phyloP scores from a whole-genome alignment of 2,113 vertebrate species.

The Pterocles burchelli region DNA sequence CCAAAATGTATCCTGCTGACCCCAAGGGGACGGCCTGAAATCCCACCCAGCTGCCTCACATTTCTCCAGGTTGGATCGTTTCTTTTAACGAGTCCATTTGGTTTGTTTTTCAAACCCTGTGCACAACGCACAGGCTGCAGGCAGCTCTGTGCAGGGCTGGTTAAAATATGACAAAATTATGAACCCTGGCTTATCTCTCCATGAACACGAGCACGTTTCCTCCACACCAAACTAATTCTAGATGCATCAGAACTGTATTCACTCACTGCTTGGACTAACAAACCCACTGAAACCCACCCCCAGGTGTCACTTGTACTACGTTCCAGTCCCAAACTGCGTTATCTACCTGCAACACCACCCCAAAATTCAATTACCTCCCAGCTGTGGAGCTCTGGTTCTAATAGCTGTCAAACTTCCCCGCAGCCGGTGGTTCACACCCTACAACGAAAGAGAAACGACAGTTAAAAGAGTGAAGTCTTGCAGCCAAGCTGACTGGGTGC shows the following conservation, averaged over 20 bases:
- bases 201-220: not conserved
- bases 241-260: not conserved
- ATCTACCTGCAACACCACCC: no score
- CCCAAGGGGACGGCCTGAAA: not conserved
- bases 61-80: not conserved
- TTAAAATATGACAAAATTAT: not conserved
- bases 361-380: slow-evolving; percentile 84
- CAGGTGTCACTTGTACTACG: no score
- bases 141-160: not conserved
- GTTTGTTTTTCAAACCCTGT: not conserved
- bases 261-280: not conserved
- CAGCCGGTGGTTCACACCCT: slow-evolving; percentile 93
- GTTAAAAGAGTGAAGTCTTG: not conserved
- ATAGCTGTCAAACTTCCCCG: slow-evolving; percentile 90
- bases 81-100: not conserved
- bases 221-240: not conserved
- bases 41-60: not conserved
- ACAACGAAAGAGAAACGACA: not conserved
- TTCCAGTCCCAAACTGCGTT: not conserved
- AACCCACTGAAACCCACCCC: not conserved
- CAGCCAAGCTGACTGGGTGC: rapidly evolving
- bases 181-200: not conserved
- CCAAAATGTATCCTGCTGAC: not conserved
- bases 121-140: not conserved
- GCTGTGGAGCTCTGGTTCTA: slow-evolving; percentile 89